Base-by-base conservation (phyloP, 2,888 invertebrate species). In the Punctoribates punctum region DNA sequence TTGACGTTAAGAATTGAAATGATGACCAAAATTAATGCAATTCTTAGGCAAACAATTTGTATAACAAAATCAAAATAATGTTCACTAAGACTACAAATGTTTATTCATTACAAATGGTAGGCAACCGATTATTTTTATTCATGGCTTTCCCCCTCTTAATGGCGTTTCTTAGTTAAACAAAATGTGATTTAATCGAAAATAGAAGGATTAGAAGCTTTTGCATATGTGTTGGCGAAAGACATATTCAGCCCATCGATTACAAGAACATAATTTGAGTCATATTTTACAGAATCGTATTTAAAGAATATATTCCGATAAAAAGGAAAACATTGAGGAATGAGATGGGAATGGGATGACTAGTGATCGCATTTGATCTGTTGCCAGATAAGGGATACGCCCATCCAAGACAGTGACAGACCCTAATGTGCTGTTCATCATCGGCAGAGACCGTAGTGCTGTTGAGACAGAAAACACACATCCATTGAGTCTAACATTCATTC, bases 351-450 rank as follows among this genome's bases (percentile, higher is more conserved):
- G 17, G 34, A 65, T 65, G 65, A 34, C 8, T 60, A 8, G 60
- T 23, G 20, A 34, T 29, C 38, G 38, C 29, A 38, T 67, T 67
- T 67, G 67, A 67, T 34, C 20, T 67, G 38, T 67, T 67, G 67
- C 67, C 67, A 67, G 67, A 67, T 67, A 67, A 20, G 20, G 67
- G 67, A n/a, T 9, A 67, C 67, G 38, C 67, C 38, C 67, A 34
- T 67, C 38, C 9, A 67, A 38, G 67, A 67, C 38, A 67, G 20
- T 67, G 67, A 60, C 60, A 60, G 20, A 20, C 8, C 8, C 17
- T 54, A 54, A 17, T 8, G 20, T 54, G 17, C 54, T 20, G 20
- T 54, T 54, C 20, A 27, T 25, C 8, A 20, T 20, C 1, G 20
- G 6, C 13, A 20, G 20, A 54, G n/a, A 54, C 20, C 20, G 2